Conservation (phyloP, 2,113 vertebrate species). For the Andinoacara biseriatus region DNA sequence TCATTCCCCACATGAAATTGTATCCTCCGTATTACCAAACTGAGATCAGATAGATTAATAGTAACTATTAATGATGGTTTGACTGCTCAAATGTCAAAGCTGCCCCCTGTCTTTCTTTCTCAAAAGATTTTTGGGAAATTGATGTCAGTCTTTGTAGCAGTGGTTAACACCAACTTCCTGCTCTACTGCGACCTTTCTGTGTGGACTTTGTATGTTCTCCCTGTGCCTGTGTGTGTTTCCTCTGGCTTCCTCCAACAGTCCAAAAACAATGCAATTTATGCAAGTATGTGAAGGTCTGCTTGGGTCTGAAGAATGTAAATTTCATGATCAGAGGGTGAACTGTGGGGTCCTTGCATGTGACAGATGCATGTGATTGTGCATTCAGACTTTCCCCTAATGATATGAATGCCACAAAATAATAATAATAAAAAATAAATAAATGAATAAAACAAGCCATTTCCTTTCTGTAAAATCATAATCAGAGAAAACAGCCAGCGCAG, state of each 20-base stretch:
- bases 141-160: background rate
- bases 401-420: background rate
- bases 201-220: background rate
- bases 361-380: background rate
- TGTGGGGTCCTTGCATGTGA: background rate
- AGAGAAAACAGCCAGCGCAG: background rate
- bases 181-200: background rate
- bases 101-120: background rate
- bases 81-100: constrained; percentile 51
- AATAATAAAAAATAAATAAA: background rate
- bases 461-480: background rate
- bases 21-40: background rate
- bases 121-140: background rate
- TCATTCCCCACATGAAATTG: constrained; percentile 10
- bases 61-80: constrained; percentile 35
- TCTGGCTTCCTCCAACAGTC: background rate
- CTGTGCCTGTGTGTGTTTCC: background rate
- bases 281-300: background rate
- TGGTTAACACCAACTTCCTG: background rate
- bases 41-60: background rate
- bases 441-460: fast-evolving
- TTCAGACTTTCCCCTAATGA: background rate
- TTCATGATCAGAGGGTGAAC: background rate
- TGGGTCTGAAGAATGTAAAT: background rate
- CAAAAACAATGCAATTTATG: background rate